A percentile compares a stretch with the other conserved stretches of the same genome.
phyloP scores from a whole-genome alignment of 2,113 vertebrate genomes.

The Peromyscus leucopus region DNA sequence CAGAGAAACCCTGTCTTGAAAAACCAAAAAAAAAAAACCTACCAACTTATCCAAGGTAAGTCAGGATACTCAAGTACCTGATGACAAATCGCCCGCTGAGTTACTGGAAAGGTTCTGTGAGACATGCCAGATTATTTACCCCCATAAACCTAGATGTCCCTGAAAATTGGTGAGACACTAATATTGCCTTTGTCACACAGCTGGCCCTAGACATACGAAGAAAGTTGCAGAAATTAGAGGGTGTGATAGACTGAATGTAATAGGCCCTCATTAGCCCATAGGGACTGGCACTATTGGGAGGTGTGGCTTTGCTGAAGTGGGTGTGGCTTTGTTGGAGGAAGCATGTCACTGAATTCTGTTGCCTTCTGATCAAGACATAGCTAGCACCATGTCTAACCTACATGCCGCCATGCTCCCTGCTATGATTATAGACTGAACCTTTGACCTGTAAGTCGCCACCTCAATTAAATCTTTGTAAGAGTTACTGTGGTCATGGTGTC shows the following conservation, averaged over 20 bases:
- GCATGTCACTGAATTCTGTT: neutral
- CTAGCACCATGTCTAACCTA: neutral
- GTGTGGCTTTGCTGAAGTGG: neutral
- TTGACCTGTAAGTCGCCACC: too few relatives aligned
- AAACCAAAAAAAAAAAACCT: too few relatives aligned
- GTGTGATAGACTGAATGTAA: neutral
- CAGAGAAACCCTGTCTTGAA: too few relatives aligned
- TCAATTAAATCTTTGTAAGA: too few relatives aligned
- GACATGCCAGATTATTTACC: neutral
- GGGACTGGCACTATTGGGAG: neutral
- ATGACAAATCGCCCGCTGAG: neutral
- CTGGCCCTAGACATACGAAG: neutral
- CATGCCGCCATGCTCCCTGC: neutral
- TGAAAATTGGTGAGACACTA: neutral
- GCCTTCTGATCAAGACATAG: neutral
- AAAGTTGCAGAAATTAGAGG: neutral
- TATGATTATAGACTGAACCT: neutral
- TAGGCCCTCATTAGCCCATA: neutral
- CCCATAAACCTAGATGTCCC: neutral
- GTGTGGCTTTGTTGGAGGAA: neutral
- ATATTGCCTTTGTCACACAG: neutral
- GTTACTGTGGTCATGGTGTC: too few relatives aligned
- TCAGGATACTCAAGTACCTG: neutral
- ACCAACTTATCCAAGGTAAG: neutral
- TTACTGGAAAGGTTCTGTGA: neutral